Conservation (phyloP, 64 coral and sea anemone species). For the Acropora tenuis region DNA sequence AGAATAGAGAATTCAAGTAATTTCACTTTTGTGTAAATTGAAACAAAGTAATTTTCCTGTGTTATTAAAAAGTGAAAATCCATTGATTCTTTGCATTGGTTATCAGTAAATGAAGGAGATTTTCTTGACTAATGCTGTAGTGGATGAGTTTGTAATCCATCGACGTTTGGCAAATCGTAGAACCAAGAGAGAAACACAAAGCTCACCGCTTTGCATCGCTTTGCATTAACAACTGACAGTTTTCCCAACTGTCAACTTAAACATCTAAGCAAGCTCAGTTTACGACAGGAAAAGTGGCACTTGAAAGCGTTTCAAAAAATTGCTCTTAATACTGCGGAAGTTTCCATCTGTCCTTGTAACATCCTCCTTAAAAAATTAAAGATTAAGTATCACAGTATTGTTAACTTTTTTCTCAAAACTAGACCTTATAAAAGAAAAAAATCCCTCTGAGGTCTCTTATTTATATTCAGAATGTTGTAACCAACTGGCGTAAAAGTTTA, state of each 20-base stretch:
- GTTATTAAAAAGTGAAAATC: not conserved
- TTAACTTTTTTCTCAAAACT: not conserved
- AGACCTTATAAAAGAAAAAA: not conserved
- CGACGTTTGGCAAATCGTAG: not conserved
- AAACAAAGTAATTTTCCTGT: too few species aligned
- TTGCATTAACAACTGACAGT: not conserved
- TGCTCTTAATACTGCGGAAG: not conserved
- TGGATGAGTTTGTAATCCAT: not conserved
- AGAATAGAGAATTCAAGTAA: too few species aligned
- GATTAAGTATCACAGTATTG: not conserved
- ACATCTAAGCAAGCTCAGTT: not conserved
- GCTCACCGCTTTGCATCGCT: too few species aligned
- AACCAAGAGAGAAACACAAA: not conserved
- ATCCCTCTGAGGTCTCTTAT: not conserved
- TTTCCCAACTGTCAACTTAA: not conserved
- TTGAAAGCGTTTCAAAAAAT: not conserved
- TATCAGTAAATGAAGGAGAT: not conserved
- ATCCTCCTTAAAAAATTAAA: not conserved
- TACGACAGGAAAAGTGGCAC: not conserved
- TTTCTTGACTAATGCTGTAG: not conserved
- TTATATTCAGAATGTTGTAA: not conserved
- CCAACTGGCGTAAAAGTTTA: not conserved
- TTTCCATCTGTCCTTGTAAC: not conserved
- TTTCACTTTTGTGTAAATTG: too few species aligned
- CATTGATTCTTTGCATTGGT: not conserved